These are phyloP conservation scores for Cygnus atratus DNA, from an alignment of 2,113 vertebrate genomes.

Conservation along the genomic window DNA sequence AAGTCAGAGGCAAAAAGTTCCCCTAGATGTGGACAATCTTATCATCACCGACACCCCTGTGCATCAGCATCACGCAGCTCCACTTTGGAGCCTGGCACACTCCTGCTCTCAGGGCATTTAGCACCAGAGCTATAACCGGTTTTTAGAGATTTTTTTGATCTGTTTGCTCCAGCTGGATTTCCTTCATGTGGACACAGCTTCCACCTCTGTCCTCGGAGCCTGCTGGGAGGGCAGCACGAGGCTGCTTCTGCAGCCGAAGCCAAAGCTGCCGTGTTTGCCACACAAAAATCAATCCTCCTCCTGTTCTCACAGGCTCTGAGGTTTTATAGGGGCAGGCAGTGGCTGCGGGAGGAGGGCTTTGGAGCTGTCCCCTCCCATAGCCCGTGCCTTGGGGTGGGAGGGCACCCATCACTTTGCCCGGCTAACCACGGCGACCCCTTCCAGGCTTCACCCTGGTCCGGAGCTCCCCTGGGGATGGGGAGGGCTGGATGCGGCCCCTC, in stretches of 20 bases:
- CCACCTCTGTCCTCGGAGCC: not conserved
- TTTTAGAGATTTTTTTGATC: not conserved
- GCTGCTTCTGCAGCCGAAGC: not conserved
- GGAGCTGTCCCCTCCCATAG: not conserved
- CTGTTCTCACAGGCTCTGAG: not conserved
- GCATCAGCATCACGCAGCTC: not conserved
- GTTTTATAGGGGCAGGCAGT: not conserved
- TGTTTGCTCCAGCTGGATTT: not conserved
- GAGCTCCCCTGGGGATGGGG: not conserved
- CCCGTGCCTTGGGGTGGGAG: not conserved
- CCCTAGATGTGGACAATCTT: not conserved
- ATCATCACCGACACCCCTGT: not conserved
- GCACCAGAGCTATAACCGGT: accelerated
- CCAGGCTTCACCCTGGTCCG: accelerated
- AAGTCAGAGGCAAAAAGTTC: not conserved
- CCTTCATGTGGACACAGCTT: not conserved
- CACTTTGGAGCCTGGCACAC: not conserved
- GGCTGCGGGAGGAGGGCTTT: accelerated
- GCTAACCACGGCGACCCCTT: not conserved
- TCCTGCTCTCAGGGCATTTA: not conserved
- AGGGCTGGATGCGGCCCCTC: accelerated
- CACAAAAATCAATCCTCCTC: not conserved
- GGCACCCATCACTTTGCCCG: accelerated
- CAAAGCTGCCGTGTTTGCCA: not conserved
- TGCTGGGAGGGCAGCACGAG: accelerated